phyloP scores from a whole-genome alignment of 2,888 invertebrate genomes.

The Siphonodentalium dalli region DNA sequence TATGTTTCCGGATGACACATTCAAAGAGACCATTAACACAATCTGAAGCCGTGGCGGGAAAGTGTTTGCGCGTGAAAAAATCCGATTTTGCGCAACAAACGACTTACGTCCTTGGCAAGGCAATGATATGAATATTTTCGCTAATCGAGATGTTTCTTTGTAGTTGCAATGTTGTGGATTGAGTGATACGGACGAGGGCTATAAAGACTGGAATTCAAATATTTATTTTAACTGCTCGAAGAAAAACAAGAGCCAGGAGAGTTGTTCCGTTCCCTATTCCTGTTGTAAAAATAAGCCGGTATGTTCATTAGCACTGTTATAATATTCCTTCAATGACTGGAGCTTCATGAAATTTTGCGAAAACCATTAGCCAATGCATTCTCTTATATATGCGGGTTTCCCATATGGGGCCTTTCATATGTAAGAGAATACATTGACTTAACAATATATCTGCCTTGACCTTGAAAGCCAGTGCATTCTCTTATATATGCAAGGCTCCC shows the following conservation, averaged over 20 bases:
- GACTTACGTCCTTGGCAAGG: background rate
- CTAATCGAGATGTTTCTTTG: constrained; percentile 5
- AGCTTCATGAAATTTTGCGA: too few species aligned
- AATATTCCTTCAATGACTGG: background rate
- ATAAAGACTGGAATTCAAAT: constrained; percentile 65
- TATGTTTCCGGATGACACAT: too few species aligned
- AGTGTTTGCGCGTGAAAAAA: background rate
- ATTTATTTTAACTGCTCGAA: constrained; percentile 65
- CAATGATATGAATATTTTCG: background rate
- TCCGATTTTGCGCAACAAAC: background rate
- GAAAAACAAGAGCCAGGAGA: constrained; percentile 55
- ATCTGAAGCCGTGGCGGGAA: too few species aligned
- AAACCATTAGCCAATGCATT: too few species aligned
- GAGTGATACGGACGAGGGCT: constrained; percentile 55
- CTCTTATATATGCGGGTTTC: too few species aligned
- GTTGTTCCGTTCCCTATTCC: constrained; percentile 66
- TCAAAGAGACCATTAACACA: too few species aligned
- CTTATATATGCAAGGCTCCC: too few species aligned
- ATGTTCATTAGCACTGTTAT: constrained; percentile 6
- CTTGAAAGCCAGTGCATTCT: too few species aligned
- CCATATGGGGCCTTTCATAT: too few species aligned
- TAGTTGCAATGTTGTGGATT: constrained; percentile 67
- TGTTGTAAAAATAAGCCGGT: constrained; percentile 59
- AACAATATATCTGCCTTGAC: too few species aligned
- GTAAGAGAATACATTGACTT: too few species aligned